phyloP scores from a whole-genome alignment of 1,140 invertebrate species.

The Scaptomyza montana region DNA sequence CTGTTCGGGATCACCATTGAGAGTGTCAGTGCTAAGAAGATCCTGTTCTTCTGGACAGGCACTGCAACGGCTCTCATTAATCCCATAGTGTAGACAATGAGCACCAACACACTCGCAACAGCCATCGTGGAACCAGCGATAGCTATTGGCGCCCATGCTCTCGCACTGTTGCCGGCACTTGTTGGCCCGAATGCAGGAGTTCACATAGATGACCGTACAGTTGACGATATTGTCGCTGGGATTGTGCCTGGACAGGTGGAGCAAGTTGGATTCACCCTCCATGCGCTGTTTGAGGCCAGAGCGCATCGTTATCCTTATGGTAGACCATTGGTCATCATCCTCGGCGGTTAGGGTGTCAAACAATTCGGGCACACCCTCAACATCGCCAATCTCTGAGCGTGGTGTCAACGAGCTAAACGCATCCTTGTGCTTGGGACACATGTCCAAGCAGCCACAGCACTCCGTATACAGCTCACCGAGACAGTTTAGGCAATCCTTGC shows the following conservation, averaged over 20 bases:
- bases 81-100: constrained; percentile 95
- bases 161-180: constrained; percentile 86
- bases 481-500: constrained; percentile 95
- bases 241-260: constrained; percentile 84
- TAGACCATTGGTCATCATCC: constrained; percentile 91
- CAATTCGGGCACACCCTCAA: constrained; percentile 92
- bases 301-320: constrained; percentile 87
- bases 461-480: constrained; percentile 94
- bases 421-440: constrained; percentile 94
- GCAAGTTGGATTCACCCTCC: constrained; percentile 83
- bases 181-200: constrained; percentile 93
- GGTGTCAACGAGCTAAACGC: constrained; percentile 88
- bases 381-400: constrained; percentile 94
- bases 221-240: constrained; percentile 88
- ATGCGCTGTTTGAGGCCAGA: constrained; percentile 57
- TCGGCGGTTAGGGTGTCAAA: constrained; percentile 93
- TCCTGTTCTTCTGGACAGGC: constrained; percentile 75
- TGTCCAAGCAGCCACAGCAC: constrained; percentile 96
- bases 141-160: constrained; percentile 82
- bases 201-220: constrained; percentile 96
- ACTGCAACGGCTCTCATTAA: constrained; percentile 89
- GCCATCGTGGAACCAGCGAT: constrained; percentile 96
- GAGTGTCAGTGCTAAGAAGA: constrained; percentile 24
- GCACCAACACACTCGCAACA: constrained; percentile 97
- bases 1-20: constrained; percentile 46